Evolutionary conservation across 1,140 invertebrate species (phyloP), one percentile per base, ranked within the genome.

Genomic region (Nebria ingens): DNA sequence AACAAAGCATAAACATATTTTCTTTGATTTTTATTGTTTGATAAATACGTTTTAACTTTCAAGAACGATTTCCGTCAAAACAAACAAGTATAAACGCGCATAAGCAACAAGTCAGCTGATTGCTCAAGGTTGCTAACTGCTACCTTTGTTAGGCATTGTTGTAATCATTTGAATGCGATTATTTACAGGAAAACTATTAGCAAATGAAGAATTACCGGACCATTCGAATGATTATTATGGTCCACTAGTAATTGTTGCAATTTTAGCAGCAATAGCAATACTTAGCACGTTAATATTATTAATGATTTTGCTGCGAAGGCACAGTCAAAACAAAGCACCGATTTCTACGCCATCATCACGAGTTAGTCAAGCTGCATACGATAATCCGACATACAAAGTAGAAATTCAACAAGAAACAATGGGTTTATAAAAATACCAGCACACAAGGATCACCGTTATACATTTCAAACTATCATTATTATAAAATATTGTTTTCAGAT

Each of bases 361-460:
- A 63, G 84, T 85, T 54, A 83, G 81, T 13, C 79, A 85, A 52
- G 84, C 89, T 6, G 89, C 90, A 42, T 93, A 93, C 67, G 91
- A 94, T 70, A 94, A 93, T 77, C 91, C 91, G 54, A 91, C 89
- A 64, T 94, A 93, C 77, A 94, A 93, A 82, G 86, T 93, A 74
- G 87, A 91, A 73, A 82, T 89, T 73, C 87, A 91, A 74, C 87
- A 91, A 77, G 87, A 91, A 75, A 89, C 87, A 68, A 89, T 91
- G 86, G 86, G 87, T 89, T 80, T 76, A 73, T 74, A 59, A 69
- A 58, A 9, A 20, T 25, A 9, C 17, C 17, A 56, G 40, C 17
- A n/a, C n/a, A n/a, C n/a, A n/a, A n/a, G n/a, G n/a, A n/a, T n/a
- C n/a, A n/a, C n/a, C n/a, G n/a, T n/a, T n/a, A n/a, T n/a, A n/a